Conservation (phyloP, 2,797 vertebrate species). For the Betta splendens region DNA sequence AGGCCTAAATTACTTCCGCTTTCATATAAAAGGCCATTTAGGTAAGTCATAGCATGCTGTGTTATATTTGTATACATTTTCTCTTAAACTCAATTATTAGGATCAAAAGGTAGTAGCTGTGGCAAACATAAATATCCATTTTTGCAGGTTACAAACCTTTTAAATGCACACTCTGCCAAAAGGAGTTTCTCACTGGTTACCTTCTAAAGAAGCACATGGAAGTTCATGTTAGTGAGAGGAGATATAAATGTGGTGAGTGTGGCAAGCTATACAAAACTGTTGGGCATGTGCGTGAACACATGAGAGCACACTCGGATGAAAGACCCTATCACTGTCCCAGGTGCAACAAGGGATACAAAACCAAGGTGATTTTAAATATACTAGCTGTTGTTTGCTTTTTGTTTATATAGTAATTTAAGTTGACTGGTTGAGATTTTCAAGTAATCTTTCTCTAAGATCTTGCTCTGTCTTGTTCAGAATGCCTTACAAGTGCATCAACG, state of each 20-base stretch:
- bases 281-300: conserved; percentile 94
- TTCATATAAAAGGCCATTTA: conserved; percentile 90
- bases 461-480: conserved; percentile 80
- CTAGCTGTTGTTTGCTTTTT: background rate
- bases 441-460: background rate
- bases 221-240: conserved; percentile 89
- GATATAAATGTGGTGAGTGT: conserved; percentile 96
- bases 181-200: conserved; percentile 95
- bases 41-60: conserved; percentile 75
- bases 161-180: conserved; percentile 89
- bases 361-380: conserved; percentile 83
- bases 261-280: conserved; percentile 98
- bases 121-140: background rate
- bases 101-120: background rate
- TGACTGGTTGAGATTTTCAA: background rate
- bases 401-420: background rate
- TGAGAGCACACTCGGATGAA: conserved; percentile 93
- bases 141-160: conserved; percentile 89
- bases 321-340: conserved; percentile 89
- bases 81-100: too few species aligned
- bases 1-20: conserved; percentile 85
- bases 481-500: conserved; percentile 96
- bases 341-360: conserved; percentile 96
- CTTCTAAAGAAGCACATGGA: conserved; percentile 96
- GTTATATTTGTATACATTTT: background rate